Conservation (phyloP, 2,888 invertebrate species). For the Drosophila nr. perissopoda region DNA sequence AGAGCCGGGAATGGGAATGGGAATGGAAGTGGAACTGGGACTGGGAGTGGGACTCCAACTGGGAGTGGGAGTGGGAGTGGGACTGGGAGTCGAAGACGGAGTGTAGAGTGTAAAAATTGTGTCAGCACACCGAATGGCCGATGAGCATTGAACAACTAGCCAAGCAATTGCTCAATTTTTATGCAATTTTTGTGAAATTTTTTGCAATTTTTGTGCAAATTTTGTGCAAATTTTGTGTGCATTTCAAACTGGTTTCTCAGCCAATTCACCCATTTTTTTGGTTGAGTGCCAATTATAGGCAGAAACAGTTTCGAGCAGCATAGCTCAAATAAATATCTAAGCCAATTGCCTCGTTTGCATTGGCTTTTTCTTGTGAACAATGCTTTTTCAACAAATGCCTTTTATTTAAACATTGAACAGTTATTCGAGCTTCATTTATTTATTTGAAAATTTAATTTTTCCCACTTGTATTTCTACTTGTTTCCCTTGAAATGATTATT, state of each 20-base stretch:
- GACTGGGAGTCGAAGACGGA: neutral
- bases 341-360: neutral
- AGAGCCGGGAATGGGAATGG: neutral
- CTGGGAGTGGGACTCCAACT: no score
- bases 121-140: neutral
- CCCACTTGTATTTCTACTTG: fast-evolving
- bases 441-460: neutral
- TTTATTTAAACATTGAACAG: neutral
- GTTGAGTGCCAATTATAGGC: neutral
- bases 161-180: neutral
- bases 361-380: neutral
- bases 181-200: neutral
- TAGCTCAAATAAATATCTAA: no score
- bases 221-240: neutral
- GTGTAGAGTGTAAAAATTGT: neutral
- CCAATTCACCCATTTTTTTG: neutral
- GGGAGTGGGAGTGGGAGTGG: no score
- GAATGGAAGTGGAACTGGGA: no score
- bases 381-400: neutral
- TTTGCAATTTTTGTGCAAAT: neutral
- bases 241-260: neutral
- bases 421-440: neutral
- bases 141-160: neutral
- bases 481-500: neutral
- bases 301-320: no score